These are phyloP conservation scores for Temnothorax nylanderi DNA, from an alignment of 1,140 invertebrate genomes.

Conservation along the genomic window DNA sequence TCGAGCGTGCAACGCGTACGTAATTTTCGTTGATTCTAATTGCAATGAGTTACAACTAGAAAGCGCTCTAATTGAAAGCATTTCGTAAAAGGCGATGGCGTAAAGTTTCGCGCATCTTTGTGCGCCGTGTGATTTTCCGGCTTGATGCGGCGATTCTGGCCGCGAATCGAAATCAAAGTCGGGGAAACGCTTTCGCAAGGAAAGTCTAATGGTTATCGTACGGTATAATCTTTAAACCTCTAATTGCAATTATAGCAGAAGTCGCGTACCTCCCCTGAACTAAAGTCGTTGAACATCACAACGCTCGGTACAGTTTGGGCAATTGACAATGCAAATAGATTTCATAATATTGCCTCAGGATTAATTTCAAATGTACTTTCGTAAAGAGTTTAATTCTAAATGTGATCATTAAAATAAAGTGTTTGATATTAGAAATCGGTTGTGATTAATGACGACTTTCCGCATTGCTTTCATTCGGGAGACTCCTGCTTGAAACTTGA, in stretches of 20 bases:
- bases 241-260: conserved; percentile 53
- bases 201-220: conserved; percentile 44
- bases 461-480: no score
- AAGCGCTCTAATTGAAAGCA: conserved; percentile 83
- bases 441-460: not conserved
- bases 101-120: conserved; percentile 72
- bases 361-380: not conserved
- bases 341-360: not conserved
- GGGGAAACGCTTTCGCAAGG: conserved; percentile 48
- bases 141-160: conserved; percentile 58
- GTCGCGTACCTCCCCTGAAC: not conserved
- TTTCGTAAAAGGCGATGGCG: conserved; percentile 80
- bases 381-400: not conserved
- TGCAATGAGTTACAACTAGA: conserved; percentile 82
- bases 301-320: not conserved
- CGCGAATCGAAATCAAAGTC: conserved; percentile 55
- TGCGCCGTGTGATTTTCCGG: conserved; percentile 71
- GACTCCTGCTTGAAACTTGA: not conserved
- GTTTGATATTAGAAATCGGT: not conserved
- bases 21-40: conserved; percentile 82
- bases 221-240: conserved; percentile 48
- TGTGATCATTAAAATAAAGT: not conserved
- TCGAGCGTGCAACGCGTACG: conserved; percentile 67
- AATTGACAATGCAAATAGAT: not conserved
- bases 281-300: not conserved